Conservation (phyloP, 2,797 vertebrate genomes). For the Mormyrus proboscirostris region DNA sequence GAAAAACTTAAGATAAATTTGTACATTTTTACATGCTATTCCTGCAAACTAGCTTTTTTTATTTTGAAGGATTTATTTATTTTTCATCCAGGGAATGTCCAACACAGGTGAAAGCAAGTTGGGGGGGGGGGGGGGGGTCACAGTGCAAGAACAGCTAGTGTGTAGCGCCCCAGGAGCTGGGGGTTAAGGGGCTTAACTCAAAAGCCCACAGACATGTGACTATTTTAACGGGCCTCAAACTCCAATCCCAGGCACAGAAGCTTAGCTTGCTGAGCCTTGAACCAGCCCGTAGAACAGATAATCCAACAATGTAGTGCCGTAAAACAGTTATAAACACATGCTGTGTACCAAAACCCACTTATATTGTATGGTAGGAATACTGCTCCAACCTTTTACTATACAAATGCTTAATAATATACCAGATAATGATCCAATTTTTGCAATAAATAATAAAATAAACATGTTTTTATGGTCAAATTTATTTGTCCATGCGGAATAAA, state of each 20-base stretch:
- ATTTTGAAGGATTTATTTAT: too few species aligned
- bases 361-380: neutral
- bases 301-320: neutral
- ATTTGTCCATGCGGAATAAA: neutral
- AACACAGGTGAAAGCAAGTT: too few species aligned
- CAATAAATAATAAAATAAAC: neutral
- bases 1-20: too few species aligned
- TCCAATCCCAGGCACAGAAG: neutral
- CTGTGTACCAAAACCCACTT: neutral
- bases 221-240: neutral
- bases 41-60: too few species aligned
- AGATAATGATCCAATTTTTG: neutral
- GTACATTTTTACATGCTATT: too few species aligned
- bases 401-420: neutral
- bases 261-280: neutral
- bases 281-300: neutral
- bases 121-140: neutral
- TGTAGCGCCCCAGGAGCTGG: neutral
- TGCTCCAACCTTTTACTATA: neutral
- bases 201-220: neutral
- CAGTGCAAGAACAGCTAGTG: neutral
- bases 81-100: neutral
- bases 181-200: neutral
- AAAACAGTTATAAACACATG: neutral
- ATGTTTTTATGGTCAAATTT: neutral